Evolutionary conservation across 1,140 invertebrate species (phyloP), one percentile per base, ranked within the genome.

Genomic region (Eulimnadia texana): DNA sequence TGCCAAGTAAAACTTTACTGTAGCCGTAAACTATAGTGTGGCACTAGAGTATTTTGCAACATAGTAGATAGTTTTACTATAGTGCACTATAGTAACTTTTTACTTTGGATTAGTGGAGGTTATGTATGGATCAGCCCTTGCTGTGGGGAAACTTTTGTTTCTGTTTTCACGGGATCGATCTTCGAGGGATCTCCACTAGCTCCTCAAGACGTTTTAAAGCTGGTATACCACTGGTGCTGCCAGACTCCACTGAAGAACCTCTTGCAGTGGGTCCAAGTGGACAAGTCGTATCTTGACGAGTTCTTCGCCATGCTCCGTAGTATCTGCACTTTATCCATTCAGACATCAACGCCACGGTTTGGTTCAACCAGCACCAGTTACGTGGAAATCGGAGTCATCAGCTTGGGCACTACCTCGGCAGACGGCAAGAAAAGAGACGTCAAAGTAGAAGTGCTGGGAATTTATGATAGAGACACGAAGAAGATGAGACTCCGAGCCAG

Each of bases 71-170:
- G n/a, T n/a, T n/a, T n/a, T n/a, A n/a, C n/a, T n/a, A n/a, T n/a
- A n/a, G n/a, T n/a, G n/a, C n/a, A n/a, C n/a, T n/a, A n/a, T n/a
- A n/a, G n/a, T n/a, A n/a, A n/a, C n/a, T n/a, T n/a, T n/a, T n/a
- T n/a, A n/a, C n/a, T n/a, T n/a, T n/a, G 10, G 10, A 22, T 56
- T 50, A 88, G 86, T 1, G 88, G 86, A 13, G 88, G 88, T 19
- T 92, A 91, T 68, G 88, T 93, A 1, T 92, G 88, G 88, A 88
- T 91, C 64, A 84, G 83, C 1, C 83, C 85, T 54, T 91, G 88
- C 70, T 90, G 88, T 69, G 83, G 85, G 0, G 83, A 84, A 23
- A 80, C 82, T 55, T 90, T 86, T 67, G 82, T 90, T 0, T 91
- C 89, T 0, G 86, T 92, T 0, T 93, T 89, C 69, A 83, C 79